A percentile compares a stretch with the other conserved stretches of the same genome.
Conservation (phyloP, 2,113 vertebrate species). For the Xiphophorus hellerii region DNA sequence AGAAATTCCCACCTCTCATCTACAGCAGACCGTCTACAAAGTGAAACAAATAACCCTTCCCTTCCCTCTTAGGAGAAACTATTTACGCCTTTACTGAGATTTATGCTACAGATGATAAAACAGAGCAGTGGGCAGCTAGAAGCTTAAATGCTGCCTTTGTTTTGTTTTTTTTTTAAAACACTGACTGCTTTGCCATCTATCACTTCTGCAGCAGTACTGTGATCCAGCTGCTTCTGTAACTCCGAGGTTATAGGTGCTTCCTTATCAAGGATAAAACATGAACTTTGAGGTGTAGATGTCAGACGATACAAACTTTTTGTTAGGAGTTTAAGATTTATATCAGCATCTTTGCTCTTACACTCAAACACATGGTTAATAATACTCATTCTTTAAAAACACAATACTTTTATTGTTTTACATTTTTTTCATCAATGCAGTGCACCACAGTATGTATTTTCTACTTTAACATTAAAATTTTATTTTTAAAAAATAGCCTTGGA, state of each 20-base stretch:
- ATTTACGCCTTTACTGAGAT: slow-evolving; percentile 58
- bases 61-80: slow-evolving; percentile 34
- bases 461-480: too few relatives aligned
- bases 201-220: slow-evolving; percentile 25
- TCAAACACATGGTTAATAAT: too few relatives aligned
- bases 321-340: background rate
- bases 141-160: slow-evolving; percentile 49
- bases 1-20: slow-evolving; percentile 47
- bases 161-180: slow-evolving; percentile 53
- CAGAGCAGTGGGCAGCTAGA: slow-evolving; percentile 46
- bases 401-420: too few relatives aligned
- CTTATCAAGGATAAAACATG: background rate
- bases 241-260: background rate
- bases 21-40: slow-evolving; percentile 17
- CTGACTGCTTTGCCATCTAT: slow-evolving; percentile 56
- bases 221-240: slow-evolving; percentile 10
- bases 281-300: background rate
- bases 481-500: background rate
- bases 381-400: too few relatives aligned
- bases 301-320: background rate
- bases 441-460: too few relatives aligned
- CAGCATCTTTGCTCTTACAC: too few relatives aligned
- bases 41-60: slow-evolving; percentile 64
- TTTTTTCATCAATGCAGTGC: too few relatives aligned
- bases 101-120: slow-evolving; percentile 42